Evolutionary conservation across 2,888 invertebrate species (phyloP).

Genomic region (Leptothorax acervorum): DNA sequence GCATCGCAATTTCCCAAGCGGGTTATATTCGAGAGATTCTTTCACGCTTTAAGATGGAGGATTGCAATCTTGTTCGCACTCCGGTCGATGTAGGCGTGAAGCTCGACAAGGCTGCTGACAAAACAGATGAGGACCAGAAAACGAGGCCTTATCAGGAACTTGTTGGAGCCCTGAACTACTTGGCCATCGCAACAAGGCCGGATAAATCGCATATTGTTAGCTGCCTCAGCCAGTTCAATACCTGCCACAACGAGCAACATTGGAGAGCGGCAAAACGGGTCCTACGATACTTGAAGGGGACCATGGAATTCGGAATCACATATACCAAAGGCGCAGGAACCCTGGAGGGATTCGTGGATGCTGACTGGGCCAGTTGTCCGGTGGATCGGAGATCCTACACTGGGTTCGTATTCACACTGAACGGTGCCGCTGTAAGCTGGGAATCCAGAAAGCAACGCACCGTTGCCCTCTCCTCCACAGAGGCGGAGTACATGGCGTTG

Average conservation of each 20-base stretch:
- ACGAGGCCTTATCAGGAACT: background rate
- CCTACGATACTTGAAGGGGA: background rate
- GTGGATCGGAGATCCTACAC: conserved; percentile 1
- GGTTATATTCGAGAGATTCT: background rate
- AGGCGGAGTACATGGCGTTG: background rate
- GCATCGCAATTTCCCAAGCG: background rate
- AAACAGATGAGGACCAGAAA: background rate
- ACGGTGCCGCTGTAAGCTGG: background rate
- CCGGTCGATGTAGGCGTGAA: background rate
- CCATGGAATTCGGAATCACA: background rate
- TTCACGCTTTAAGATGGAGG: background rate
- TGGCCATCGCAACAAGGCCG: background rate
- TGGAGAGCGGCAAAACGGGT: background rate
- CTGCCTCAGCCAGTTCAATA: background rate
- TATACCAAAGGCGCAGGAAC: background rate
- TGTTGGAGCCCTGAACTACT: background rate
- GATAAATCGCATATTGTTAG: background rate
- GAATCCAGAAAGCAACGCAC: conserved; percentile 18
- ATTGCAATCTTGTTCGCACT: background rate
- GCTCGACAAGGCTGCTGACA: background rate
- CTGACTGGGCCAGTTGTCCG: conserved; percentile 14
- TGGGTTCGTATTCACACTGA: background rate
- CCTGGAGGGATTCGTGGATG: conserved; percentile 29
- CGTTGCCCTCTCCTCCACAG: background rate
- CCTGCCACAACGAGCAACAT: background rate